Percentiles rank a stretch among this genome's conserved stretches.
Evolutionary conservation across 2,797 vertebrate genomes (phyloP).

Genomic region (Sciaenops ocellatus): DNA sequence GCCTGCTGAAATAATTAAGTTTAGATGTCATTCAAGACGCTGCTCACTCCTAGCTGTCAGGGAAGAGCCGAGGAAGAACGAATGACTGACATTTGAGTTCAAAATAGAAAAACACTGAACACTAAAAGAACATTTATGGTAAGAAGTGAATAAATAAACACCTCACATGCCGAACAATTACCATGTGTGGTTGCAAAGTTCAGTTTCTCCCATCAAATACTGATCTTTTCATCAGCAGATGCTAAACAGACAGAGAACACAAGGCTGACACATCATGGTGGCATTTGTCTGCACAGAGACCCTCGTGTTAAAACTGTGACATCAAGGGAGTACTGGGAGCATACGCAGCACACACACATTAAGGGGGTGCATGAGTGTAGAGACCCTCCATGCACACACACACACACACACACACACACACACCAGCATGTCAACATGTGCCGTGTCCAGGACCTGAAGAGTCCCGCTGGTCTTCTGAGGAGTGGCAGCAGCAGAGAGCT

Average conservation of each 20-base stretch:
- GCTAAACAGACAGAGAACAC: not conserved
- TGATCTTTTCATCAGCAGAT: not conserved
- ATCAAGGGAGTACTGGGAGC: conserved; percentile 11
- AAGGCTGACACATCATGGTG: not conserved
- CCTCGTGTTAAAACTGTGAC: conserved; percentile 17
- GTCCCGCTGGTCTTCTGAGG: conserved; percentile 45
- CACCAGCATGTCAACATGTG: conserved; percentile 32
- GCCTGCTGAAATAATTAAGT: conserved; percentile 64
- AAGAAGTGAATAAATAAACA: conserved; percentile 50
- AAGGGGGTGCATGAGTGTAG: conserved; percentile 4
- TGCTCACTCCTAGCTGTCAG: conserved; percentile 64
- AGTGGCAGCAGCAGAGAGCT: conserved; percentile 35
- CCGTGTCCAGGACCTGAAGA: conserved; percentile 53
- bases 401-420: conserved; percentile 11
- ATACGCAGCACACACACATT: conserved; percentile 3
- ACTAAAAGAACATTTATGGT: conserved; percentile 5
- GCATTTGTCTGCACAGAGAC: conserved; percentile 27
- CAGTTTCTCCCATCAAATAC: not conserved
- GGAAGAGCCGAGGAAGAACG: conserved; percentile 34
- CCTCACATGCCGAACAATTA: not conserved
- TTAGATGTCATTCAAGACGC: conserved; percentile 63
- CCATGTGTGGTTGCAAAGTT: not conserved
- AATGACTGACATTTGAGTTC: conserved; percentile 73
- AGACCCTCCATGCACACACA: not conserved
- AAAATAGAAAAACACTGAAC: conserved; percentile 22